Evolutionary conservation across 1,140 invertebrate species (phyloP), one percentile per base, ranked within the genome.

Genomic region (Pseudomyrmex flavicornis): DNA sequence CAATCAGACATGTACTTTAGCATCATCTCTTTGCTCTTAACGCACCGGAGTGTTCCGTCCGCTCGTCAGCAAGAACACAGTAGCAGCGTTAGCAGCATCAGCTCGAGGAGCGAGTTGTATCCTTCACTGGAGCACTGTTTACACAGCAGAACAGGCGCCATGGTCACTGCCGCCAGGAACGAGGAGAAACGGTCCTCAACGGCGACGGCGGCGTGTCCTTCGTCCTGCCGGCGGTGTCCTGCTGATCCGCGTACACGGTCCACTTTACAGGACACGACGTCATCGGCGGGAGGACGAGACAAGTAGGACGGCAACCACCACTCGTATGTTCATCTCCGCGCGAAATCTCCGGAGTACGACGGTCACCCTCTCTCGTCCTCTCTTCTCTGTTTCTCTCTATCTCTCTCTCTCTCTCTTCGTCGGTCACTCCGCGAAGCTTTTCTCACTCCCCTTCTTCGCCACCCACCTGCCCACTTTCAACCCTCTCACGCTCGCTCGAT

Each of bases 91-190:
- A 46, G 9, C 35, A 59, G 56, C 54, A 46, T 13, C 35, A 59
- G 56, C 20, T 66, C 54, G 22, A 20, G n/a, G 59, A 59, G 35
- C 12, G 10, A 54, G 12, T 70, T 35, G 76, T 46, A 35, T 35
- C 22, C 44, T 80, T 72, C 76, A 15, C 12, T 76, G 77, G 65
- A 88, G 44, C 84, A 86, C 84, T 88, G 87, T 89, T 89, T 89
- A 89, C 80, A 86, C 82, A 61, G 72, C 69, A 85, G 52, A 35
- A 77, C 62, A 48, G 80, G 62, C 82, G 88, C 82, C 87, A 90
- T 90, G 83, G 85, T 89, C 82, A 84, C 88, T 87, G 72, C 83
- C 80, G 79, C 68, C 69, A 56, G 48, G 59, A 62, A 48, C 68
- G 52, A 66, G 50, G 70, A 44, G 54, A 9, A 48, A 20, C 56